Base-by-base conservation (phyloP, 1,140 invertebrate genomes). In the Lasioglossum baleicum region DNA sequence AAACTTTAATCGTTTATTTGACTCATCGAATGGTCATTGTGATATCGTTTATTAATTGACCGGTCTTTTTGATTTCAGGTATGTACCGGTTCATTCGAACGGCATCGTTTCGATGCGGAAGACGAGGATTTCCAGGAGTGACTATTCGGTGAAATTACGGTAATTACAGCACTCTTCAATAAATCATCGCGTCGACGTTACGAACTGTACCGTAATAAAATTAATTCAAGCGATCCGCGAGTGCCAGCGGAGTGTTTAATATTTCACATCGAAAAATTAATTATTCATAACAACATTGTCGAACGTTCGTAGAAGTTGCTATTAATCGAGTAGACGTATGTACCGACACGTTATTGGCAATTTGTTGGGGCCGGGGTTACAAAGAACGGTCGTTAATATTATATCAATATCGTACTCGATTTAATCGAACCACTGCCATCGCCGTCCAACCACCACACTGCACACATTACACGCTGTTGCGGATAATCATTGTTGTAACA, bases 21-120 rank as follows among this genome's bases (percentile, higher is more conserved):
- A 10, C 13, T 26, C 7, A 15, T 5, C 1, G 42, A 68, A 26
- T 10, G 35, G 20, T 48, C 31, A 44, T 68, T 42, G 35, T 15
- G 67, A 31, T 56, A n/a, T 20, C 15, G 3, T 70, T 68, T 48
- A 69, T 61, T 77, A 71, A 77, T 71, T 5, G 10, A 3, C 11
- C 17, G 35, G 22, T 26, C 15, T 51, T 80, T 67, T 56, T 20
- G 13, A 2, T 80, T 75, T 51, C 77, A 80, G 77, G 77, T 80
- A 75, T 5, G 77, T 75, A 51, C 10, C 76, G 26, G 26, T 69
- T n/a, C 17, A 7, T 56, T 56, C 15, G 20, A 17, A 5, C 53
- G 20, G 15, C 53, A 53, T 56, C 15, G 13, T 0, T 7, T 20
- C 20, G 26, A 26, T 2, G 13, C 15, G 11, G 6, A 13, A 13